A percentile compares a stretch with the other conserved stretches of the same genome.
phyloP scores from a whole-genome alignment of 2,113 vertebrate genomes.

The Rhagologus leucostigma region DNA sequence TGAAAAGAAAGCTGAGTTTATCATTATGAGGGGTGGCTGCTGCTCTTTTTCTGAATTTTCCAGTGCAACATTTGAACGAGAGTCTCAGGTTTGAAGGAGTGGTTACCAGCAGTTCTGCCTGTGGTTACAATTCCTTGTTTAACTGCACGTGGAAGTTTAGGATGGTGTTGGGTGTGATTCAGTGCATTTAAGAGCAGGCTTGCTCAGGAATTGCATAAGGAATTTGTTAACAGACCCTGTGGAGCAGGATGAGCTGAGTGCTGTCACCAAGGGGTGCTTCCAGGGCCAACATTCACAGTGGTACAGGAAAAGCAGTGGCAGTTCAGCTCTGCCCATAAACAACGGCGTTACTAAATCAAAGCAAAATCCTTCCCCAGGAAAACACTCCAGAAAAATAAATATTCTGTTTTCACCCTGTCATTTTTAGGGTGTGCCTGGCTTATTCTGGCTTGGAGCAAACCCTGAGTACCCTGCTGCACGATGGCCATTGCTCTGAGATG shows the following conservation, averaged over 20 bases:
- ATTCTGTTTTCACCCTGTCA: background rate
- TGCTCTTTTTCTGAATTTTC: background rate
- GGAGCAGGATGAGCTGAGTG: background rate
- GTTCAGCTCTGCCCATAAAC: background rate
- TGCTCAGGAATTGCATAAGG: background rate
- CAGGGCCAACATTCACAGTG: background rate
- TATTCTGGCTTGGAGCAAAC: background rate
- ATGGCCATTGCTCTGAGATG: background rate
- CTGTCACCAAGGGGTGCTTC: background rate
- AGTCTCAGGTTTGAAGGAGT: background rate
- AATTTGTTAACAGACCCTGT: background rate
- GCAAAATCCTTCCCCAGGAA: background rate
- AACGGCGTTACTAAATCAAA: background rate
- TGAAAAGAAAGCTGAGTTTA: background rate
- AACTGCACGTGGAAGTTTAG: fast-evolving
- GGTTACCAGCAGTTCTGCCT: background rate
- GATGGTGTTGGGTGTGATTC: background rate
- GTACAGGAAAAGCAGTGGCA: background rate
- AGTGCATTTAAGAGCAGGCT: background rate
- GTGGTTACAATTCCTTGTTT: background rate
- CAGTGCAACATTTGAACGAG: background rate
- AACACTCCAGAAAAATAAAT: background rate
- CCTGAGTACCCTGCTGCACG: background rate
- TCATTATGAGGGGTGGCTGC: background rate
- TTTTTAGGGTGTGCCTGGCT: background rate